Evolutionary conservation across 2,888 invertebrate genomes (phyloP), one percentile per base, ranked within the genome.

Genomic region (Scaptomyza cyrtandrae): DNA sequence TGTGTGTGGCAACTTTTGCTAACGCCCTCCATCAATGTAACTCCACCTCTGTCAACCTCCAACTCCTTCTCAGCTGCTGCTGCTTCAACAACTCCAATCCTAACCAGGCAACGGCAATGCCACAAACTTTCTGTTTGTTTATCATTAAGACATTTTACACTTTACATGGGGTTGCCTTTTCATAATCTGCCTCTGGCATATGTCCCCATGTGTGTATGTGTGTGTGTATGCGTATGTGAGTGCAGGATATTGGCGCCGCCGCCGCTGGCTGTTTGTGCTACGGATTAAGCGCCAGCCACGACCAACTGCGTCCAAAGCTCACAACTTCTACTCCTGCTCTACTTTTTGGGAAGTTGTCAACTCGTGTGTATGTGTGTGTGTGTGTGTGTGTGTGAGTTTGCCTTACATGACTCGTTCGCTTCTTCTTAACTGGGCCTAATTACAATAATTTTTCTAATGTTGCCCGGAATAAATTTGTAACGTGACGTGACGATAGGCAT

Each of bases 81-180:
- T 41, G 37, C 60, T 52, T 39, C 39, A 39, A 39, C 63, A 24
- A 35, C 52, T 61, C 58, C 74, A 58, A 69, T 83, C 84, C 86
- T 80, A 80, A 67, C 83, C 83, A 71, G 65, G 55, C 75, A 70
- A 58, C 48, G 56, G 53, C 37, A 41, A 41, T 66, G 78, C 75
- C 75, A 62, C 76, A 77, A 82, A 83, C 83, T 85, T 85, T 88
- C 83, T 86, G 80, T 86, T 86, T 86, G 88, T 86, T 86, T 86
- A 86, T 86, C 85, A 86, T 86, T 86, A 86, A 86, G 85, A 86
- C 84, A 83, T 86, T 85, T 85, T 86, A 78, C 86, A 74, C 62
- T 83, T 76, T 67, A 63, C 76, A 76, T 68, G 59, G 71, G 75
- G 79, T 82, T 81, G 78, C 83, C 79, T 78, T 78, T 78, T 86